Percentiles rank a stretch among this genome's conserved stretches.
These are phyloP conservation scores for Arremon aurantiirostris DNA, from an alignment of 2,797 vertebrate genomes.

Conservation along the genomic window DNA sequence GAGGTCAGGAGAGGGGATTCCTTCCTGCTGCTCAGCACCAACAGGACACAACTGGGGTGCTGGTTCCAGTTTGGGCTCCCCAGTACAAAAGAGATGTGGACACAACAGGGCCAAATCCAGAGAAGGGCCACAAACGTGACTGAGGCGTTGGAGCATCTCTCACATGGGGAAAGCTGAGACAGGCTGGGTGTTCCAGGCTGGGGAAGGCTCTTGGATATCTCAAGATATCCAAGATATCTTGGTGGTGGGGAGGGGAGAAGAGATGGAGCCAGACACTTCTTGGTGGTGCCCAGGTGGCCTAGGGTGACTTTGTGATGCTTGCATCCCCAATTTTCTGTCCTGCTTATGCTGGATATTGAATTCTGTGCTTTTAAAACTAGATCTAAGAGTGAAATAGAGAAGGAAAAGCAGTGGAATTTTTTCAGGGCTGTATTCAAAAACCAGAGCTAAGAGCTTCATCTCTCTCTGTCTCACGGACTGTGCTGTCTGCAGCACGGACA, in stretches of 20 bases:
- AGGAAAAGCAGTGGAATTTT: background rate
- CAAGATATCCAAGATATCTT: background rate
- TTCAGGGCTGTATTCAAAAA: background rate
- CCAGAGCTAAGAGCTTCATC: background rate
- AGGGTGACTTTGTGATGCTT: background rate
- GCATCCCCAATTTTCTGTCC: background rate
- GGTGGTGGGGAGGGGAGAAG: background rate
- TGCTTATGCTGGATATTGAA: background rate
- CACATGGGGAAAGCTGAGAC: background rate
- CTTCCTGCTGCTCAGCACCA: background rate
- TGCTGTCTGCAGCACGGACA: background rate
- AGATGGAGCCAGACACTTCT: background rate
- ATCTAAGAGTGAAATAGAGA: no score
- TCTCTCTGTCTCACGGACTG: fast-evolving
- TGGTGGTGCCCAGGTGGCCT: no score
- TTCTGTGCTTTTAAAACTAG: background rate
- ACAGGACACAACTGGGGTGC: background rate
- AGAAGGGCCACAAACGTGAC: background rate
- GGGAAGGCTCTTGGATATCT: background rate
- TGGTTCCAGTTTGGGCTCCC: background rate
- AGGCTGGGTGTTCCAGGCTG: background rate
- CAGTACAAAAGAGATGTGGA: background rate
- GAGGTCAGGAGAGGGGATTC: background rate
- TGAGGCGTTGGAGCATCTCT: background rate
- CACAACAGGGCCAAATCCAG: background rate